Evolutionary conservation across 1,140 invertebrate genomes (phyloP).

Genomic region (Aphelenchoides besseyi): DNA sequence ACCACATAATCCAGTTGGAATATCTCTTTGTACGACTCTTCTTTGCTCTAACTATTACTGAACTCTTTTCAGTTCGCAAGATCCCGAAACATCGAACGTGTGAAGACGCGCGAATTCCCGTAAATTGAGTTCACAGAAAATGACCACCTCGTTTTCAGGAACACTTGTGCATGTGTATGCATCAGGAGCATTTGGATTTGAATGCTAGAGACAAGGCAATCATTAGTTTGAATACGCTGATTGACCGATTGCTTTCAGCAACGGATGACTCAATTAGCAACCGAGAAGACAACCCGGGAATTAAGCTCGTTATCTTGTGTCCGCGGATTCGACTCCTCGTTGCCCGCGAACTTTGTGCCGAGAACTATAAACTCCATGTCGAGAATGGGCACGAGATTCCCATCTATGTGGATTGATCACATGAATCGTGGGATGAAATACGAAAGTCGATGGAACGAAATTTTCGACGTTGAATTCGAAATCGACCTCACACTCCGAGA

Average conservation of each 20-base stretch:
- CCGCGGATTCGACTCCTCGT: not conserved
- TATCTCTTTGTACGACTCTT: not conserved
- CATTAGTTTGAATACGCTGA: not conserved
- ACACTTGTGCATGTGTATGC: not conserved
- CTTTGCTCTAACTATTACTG: too few species aligned
- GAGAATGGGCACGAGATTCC: not conserved
- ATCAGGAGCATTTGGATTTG: not conserved
- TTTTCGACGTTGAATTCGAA: conserved; percentile 1
- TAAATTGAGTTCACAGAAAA: too few species aligned
- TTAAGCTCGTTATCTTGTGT: not conserved
- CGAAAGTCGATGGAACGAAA: not conserved
- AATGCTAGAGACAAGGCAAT: not conserved
- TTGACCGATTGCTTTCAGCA: not conserved
- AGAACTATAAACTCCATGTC: not conserved
- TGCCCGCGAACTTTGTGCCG: not conserved
- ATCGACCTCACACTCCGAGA: not conserved
- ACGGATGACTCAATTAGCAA: not conserved
- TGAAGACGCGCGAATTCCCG: not conserved
- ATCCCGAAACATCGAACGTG: not conserved
- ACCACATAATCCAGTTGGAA: not conserved
- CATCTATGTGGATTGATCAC: not conserved
- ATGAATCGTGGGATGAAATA: not conserved
- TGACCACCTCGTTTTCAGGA: too few species aligned
- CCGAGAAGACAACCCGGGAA: not conserved
- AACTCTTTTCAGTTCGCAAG: too few species aligned